Percentiles rank a stretch among this genome's conserved stretches.
These are phyloP conservation scores for Microchrysa polita DNA, from an alignment of 2,888 invertebrate genomes.

Conservation along the genomic window DNA sequence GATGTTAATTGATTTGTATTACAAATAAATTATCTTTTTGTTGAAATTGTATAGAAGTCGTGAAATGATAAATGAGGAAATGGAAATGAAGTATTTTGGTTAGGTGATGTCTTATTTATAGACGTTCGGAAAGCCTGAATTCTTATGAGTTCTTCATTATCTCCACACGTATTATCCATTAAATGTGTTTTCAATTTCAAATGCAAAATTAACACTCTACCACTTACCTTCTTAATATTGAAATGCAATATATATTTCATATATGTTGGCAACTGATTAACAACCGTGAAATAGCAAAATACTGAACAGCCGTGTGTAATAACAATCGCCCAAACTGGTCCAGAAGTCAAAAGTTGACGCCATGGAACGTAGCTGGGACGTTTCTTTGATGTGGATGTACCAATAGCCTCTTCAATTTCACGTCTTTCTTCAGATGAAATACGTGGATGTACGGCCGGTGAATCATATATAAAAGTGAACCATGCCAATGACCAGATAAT, in stretches of 20 bases:
- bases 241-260: slow-evolving; percentile 82
- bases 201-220: too few relatives aligned
- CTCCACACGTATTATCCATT: too few relatives aligned
- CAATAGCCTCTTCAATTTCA: slow-evolving; percentile 78
- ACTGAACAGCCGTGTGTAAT: slow-evolving; percentile 85
- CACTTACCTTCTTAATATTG: slow-evolving; percentile 77
- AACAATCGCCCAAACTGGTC: slow-evolving; percentile 87
- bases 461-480: slow-evolving; percentile 83
- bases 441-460: slow-evolving; percentile 83
- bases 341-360: slow-evolving; percentile 73
- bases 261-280: slow-evolving; percentile 87
- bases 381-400: slow-evolving; percentile 69
- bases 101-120: too few relatives aligned
- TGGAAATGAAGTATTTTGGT: too few relatives aligned
- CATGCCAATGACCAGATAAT: slow-evolving; percentile 83
- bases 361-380: slow-evolving; percentile 78
- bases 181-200: too few relatives aligned
- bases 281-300: slow-evolving; percentile 88
- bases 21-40: too few relatives aligned
- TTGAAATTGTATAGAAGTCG: too few relatives aligned
- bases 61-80: too few relatives aligned
- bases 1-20: too few relatives aligned
- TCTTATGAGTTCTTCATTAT: too few relatives aligned
- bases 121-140: too few relatives aligned
- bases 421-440: slow-evolving; percentile 77